phyloP scores from a whole-genome alignment of 2,113 vertebrate genomes.

The Oreocharis arfaki region DNA sequence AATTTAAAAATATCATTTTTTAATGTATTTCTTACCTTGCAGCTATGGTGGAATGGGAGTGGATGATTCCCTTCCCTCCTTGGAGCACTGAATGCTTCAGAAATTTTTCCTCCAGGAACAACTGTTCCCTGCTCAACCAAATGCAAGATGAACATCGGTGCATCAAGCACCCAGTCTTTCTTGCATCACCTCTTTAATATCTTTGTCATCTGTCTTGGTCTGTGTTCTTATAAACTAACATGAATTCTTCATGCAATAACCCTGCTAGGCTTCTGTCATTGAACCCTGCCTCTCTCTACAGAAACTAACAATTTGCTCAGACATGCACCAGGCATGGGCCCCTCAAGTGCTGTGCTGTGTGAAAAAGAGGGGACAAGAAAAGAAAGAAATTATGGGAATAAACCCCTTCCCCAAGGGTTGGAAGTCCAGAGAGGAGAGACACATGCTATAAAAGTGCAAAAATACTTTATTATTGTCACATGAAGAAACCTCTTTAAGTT shows the following conservation, averaged over 20 bases:
- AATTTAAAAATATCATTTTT: background rate
- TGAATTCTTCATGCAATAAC: background rate
- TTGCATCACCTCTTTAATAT: background rate
- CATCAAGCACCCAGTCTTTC: background rate
- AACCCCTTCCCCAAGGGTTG: background rate
- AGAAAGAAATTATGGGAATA: background rate
- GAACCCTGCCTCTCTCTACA: background rate
- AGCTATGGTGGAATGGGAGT: background rate
- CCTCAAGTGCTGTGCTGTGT: background rate
- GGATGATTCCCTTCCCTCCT: background rate
- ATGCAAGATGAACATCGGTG: background rate
- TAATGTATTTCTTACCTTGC: background rate
- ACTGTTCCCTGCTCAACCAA: background rate
- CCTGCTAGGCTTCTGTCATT: background rate
- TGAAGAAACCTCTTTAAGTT: background rate
- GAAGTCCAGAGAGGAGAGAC: background rate
- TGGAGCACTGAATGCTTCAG: background rate
- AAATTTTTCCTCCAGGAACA: background rate
- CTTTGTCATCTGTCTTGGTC: background rate
- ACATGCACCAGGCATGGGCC: background rate
- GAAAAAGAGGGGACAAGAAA: background rate
- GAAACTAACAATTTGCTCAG: background rate
- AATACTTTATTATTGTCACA: background rate
- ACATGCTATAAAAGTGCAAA: background rate
- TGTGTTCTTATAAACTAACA: background rate